Conservation (phyloP, 1,140 invertebrate genomes). For the Grapholita molesta region DNA sequence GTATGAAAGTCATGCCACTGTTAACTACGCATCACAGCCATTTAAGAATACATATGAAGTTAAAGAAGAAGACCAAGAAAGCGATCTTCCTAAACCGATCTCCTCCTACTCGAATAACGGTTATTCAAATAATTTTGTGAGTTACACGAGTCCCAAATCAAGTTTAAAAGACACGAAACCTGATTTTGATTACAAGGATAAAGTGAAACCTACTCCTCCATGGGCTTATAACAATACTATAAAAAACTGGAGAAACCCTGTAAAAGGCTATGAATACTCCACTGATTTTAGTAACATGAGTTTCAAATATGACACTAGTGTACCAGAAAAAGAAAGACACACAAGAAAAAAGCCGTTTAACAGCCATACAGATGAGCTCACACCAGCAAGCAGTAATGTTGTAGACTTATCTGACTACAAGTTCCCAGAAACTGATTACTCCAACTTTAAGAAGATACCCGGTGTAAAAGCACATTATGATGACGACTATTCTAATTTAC, state of each 20-base stretch:
- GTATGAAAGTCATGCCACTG: constrained; percentile 29
- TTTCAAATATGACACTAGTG: constrained; percentile 45
- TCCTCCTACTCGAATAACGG: constrained; percentile 25
- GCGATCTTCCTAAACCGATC: constrained; percentile 30
- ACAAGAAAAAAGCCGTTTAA: constrained; percentile 43
- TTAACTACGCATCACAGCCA: constrained; percentile 23
- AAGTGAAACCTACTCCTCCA: constrained; percentile 43
- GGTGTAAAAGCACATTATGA: constrained; percentile 38
- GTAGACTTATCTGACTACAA: constrained; percentile 49
- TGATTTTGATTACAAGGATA: constrained; percentile 48
- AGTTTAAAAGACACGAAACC: constrained; percentile 28
- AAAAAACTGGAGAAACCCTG: constrained; percentile 42
- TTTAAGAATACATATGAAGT: constrained; percentile 29
- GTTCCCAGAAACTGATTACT: constrained; percentile 43
- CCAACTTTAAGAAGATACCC: constrained; percentile 43
- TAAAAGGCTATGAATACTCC: constrained; percentile 58
- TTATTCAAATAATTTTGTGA: constrained; percentile 28
- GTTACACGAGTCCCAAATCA: constrained; percentile 27
- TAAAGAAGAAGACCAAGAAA: constrained; percentile 32
- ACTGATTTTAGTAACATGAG: constrained; percentile 53
- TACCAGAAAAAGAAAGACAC: constrained; percentile 12
- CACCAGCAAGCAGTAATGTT: constrained; percentile 57
- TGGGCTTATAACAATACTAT: constrained; percentile 33
- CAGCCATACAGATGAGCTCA: constrained; percentile 47
- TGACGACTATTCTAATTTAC: constrained; percentile 29